Evolutionary conservation across 2,888 invertebrate genomes (phyloP).

Genomic region (Chrysolina americana): DNA sequence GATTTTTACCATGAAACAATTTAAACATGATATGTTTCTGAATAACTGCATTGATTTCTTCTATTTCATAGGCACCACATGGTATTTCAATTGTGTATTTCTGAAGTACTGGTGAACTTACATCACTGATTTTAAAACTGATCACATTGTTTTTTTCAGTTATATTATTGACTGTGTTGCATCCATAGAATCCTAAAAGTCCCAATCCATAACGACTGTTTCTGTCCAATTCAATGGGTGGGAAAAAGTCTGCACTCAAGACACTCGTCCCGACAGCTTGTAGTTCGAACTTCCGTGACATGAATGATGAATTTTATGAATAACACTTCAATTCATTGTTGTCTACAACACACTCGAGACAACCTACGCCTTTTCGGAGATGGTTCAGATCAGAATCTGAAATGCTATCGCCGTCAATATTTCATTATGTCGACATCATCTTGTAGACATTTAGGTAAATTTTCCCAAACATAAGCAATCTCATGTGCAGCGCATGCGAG

Average conservation of each 20-base stretch:
- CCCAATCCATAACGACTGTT: neutral
- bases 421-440: neutral
- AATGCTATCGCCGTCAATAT: neutral
- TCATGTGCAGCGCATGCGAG: too few relatives aligned
- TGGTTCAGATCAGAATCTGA: neutral
- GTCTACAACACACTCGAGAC: slow-evolving; percentile 6
- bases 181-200: too few relatives aligned
- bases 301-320: neutral
- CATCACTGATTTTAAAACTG: neutral
- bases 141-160: neutral
- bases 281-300: neutral
- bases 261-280: too few relatives aligned
- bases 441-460: neutral
- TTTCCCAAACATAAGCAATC: neutral
- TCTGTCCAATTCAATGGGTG: neutral
- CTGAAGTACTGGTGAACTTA: neutral
- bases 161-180: too few relatives aligned
- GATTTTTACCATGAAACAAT: neutral
- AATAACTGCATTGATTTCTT: neutral
- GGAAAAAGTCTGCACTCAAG: too few relatives aligned
- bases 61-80: slow-evolving; percentile 8
- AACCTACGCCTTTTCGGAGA: neutral
- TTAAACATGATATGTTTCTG: neutral
- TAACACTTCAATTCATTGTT: neutral
- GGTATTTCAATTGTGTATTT: neutral